These are phyloP conservation scores for Semibalanus balanoides DNA, from an alignment of 1,140 invertebrate species.

Conservation along the genomic window DNA sequence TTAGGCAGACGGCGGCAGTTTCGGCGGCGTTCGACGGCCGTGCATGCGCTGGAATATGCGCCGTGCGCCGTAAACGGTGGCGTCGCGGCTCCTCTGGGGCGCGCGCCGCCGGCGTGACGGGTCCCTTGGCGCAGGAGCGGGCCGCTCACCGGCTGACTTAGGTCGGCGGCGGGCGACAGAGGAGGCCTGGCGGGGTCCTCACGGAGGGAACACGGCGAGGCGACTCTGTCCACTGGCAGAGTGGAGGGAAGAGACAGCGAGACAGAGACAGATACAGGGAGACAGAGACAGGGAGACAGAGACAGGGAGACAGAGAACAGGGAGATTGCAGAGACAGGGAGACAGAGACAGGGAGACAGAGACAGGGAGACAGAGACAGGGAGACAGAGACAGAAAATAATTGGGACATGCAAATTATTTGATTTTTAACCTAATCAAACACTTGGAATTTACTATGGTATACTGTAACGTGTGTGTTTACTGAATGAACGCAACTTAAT, in stretches of 20 bases:
- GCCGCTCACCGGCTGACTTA: not conserved
- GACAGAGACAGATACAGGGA: not conserved
- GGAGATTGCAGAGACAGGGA: no score
- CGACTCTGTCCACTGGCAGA: no score
- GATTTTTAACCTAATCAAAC: no score
- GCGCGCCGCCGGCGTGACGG: no score
- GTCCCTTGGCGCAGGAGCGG: not conserved
- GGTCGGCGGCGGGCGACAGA: not conserved
- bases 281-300: not conserved
- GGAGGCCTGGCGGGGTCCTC: not conserved
- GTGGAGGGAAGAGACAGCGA: not conserved
- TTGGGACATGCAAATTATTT: no score
- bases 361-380: no score
- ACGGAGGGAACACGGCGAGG: not conserved
- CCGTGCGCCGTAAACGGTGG: not conserved
- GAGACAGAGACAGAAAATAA: no score
- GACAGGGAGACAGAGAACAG: not conserved
- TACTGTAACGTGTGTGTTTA: no score
- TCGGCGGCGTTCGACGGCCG: not conserved
- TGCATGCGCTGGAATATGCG: not conserved
- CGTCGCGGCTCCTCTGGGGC: not conserved
- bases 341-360: no score
- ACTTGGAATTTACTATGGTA: no score
- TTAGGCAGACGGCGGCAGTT: not conserved
- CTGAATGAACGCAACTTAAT: no score